Evolutionary conservation across 2,888 invertebrate genomes (phyloP), one percentile per base, ranked within the genome.

Genomic region (Catocala nupta): DNA sequence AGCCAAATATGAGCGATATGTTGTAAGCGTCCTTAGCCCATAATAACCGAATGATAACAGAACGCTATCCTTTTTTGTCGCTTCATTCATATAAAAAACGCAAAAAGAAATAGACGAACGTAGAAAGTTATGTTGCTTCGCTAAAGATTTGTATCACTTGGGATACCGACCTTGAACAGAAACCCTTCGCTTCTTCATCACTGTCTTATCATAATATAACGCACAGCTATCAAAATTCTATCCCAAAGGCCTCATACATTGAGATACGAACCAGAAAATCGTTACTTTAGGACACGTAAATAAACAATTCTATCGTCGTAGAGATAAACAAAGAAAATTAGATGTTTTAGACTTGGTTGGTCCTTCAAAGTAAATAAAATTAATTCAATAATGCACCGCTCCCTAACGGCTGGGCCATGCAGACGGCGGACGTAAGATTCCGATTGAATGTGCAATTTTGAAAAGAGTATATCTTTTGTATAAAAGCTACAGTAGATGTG

Each of bases 371-470:
- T 65, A 74, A 71, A 74, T 71, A 65, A 74, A 74, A 77, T 77
- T 79, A 79, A 78, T 78, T 71, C 70, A 77, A 77, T 78, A 77
- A 74, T 76, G 77, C 77, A 76, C 63, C 36, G 56, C 44, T 56
- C 64, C 58, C 54, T 65, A 59, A 62, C n/a, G 36, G 55, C 59
- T 43, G 25, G 64, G 75, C 72, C 53, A 59, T 11, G 9, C 57
- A 51, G 12, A 25, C 13, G 0, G 44, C 44, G 49, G 13, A 48
- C 7, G 2, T 13, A 10, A 34, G 8, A n/a, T 11, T 36, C 10
- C 0, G 9, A 33, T 1, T 39, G 36, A 12, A 13, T 7, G 25
- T 51, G 12, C 5, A 10, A 12, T 12, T 7, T 13, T 7, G 12
- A 51, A 51, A 13, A 1, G 25, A 25, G 25, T 4, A 25, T 25